Evolutionary conservation across 2,888 invertebrate genomes (phyloP).

Genomic region (Unio delphinus): DNA sequence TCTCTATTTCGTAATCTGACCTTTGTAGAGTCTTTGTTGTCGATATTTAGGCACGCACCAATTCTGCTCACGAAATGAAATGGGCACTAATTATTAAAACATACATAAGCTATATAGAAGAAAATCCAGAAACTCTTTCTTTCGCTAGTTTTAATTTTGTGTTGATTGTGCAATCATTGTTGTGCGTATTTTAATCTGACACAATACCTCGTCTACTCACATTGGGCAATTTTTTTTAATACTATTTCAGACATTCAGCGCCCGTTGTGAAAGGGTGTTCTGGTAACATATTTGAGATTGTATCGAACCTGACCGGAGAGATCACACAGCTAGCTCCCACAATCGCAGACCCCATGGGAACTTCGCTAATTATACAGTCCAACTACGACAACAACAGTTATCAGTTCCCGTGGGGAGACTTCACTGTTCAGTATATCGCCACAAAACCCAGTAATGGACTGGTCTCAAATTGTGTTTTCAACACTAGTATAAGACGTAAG

Average conservation of each 20-base stretch:
- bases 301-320: conserved; percentile 8
- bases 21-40: too few relatives aligned
- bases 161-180: too few relatives aligned
- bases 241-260: conserved; percentile 34
- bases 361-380: conserved; percentile 14
- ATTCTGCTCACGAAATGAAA: too few relatives aligned
- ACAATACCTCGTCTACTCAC: too few relatives aligned
- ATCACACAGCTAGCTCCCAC: conserved; percentile 31
- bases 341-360: conserved; percentile 33
- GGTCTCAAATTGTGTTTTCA: conserved; percentile 27
- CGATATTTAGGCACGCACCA: too few relatives aligned
- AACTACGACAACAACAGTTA: conserved; percentile 29
- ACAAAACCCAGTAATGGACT: conserved; percentile 31
- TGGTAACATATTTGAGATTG: conserved; percentile 9
- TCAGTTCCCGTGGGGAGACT: conserved; percentile 45
- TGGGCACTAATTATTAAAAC: too few relatives aligned
- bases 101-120: too few relatives aligned
- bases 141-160: too few relatives aligned
- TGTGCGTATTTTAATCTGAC: too few relatives aligned
- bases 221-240: too few relatives aligned
- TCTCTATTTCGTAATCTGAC: too few relatives aligned
- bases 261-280: conserved; percentile 31
- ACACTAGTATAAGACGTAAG: conserved; percentile 32
- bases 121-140: too few relatives aligned
- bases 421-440: conserved; percentile 34